Evolutionary conservation across 2,797 vertebrate species (phyloP), one percentile per base, ranked within the genome.

Genomic region (Synaphobranchus kaupii): DNA sequence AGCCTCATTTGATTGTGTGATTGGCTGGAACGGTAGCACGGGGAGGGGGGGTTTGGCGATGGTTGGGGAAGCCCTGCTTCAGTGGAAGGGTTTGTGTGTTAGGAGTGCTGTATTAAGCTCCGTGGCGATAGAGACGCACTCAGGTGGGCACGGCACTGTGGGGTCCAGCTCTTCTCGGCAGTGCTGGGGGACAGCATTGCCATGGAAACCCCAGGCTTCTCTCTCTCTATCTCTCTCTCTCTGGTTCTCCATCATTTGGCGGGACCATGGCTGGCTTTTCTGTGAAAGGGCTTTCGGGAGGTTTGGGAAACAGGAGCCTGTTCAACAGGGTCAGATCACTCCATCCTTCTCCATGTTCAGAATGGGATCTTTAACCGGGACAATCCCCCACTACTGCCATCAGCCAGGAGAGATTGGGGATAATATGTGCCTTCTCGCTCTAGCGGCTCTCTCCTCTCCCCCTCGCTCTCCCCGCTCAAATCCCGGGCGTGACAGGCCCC

Each of bases 221-320:
- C 68, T 87, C 71, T 90, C 90, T 92, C 88, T 87, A 85, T 84
- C 86, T 90, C 88, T 66, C 83, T 84, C 28, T 39, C 68, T 89
- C 71, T 90, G 90, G 92, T 88, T 92, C 89, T 88, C 85, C 83
- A 86, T 90, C 88, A 93, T n/a, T n/a, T 17, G 31, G 28, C 31
- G 1, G 31, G 68, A 6, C n/a, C 9, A n/a, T 28, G 68, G 13
- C 7, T 17, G 25, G 3, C 71, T 76, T 0, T 44, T 39, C 13
- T 25, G 48, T 12, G 48, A n/a, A n/a, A 12, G 66, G n/a, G 28
- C 28, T 8, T 12, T n/a, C 10, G n/a, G 28, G 66, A 31, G 66
- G 48, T 54, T 17, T 56, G 86, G 34, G 20, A 4, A 76, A 56
- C 48, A 28, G 22, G 54, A 34, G 60, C 81, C 48, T 1, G 8